Percentiles rank a stretch among this genome's conserved stretches.
Conservation (phyloP, 2,888 invertebrate species). For the Pardosa pseudoannulata region DNA sequence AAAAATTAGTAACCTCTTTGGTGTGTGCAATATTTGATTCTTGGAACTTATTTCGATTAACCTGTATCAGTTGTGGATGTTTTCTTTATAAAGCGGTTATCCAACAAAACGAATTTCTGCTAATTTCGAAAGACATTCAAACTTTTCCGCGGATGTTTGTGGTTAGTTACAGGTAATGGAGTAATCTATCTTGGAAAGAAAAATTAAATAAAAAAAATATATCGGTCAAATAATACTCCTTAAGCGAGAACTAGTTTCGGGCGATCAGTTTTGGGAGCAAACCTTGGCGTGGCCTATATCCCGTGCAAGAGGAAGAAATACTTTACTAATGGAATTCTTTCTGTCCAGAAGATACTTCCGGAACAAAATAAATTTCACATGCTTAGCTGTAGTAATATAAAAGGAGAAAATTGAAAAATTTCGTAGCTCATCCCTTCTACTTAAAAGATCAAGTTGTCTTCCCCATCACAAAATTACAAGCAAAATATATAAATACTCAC, state of each 20-base stretch:
- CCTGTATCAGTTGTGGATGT: too few relatives aligned
- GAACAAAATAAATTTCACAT: background rate
- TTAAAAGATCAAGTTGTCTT: too few relatives aligned
- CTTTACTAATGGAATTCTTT: background rate
- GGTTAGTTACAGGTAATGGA: background rate
- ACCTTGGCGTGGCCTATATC: slow-evolving; percentile 28
- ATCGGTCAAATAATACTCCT: background rate
- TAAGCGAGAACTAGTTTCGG: background rate
- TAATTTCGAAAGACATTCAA: background rate
- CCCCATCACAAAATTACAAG: too few relatives aligned
- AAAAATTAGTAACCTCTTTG: too few relatives aligned
- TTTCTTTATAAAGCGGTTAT: too few relatives aligned
- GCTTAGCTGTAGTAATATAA: too few relatives aligned
- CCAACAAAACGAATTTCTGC: too few relatives aligned
- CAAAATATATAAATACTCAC: too few relatives aligned
- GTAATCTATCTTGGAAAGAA: background rate
- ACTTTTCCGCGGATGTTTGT: background rate
- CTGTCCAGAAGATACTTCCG: background rate
- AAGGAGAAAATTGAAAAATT: too few relatives aligned
- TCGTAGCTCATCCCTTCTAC: too few relatives aligned
- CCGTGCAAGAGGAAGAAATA: slow-evolving; percentile 3
- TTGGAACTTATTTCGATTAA: too few relatives aligned
- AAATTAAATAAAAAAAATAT: background rate
- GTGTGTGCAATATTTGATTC: too few relatives aligned
- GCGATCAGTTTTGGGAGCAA: background rate